Base-by-base conservation (phyloP, 2,888 invertebrate species). In the Lasioglossum marginatum region DNA sequence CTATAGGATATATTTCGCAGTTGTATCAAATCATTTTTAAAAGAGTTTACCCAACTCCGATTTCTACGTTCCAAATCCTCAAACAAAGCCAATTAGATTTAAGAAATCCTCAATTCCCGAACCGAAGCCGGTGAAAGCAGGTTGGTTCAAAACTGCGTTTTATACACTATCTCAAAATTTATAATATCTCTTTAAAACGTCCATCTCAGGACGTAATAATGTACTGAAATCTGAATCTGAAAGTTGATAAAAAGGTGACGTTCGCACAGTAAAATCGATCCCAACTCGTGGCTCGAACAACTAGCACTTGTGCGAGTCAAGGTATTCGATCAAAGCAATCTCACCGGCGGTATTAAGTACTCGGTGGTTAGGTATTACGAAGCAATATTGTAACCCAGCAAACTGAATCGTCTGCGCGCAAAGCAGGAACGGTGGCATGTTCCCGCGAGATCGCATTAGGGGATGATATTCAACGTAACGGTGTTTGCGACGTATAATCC, bases 401-500 rank as follows among this genome's bases (percentile, higher is more conserved):
- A 48, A 81, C 31, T 48, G 31, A 78, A 82, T 78, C 45, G 77
- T 73, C 23, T 60, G 31, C 60, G 31, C 27, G 73, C 48, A 73
- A 77, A 23, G 19, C 68, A 31, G 45, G 48, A 45, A 34, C 48
- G 48, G 40, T 52, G 77, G 79, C 77, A 74, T 85, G 34, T 77
- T 73, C 77, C 63, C 66, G 40, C 40, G 70, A 76, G 31, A 70
- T 73, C 78, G 82, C 52, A 82, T 84, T 83, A 84, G 74, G 78
- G 83, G 83, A 79, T 83, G 81, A 81, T 82, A 82, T 87, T 57
- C 84, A 68, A 37, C 66, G 82, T 74, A 79, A 77, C 76, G 37
- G 40, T 74, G 74, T 83, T 57, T 71, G 76, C 73, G 45, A 34
- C 37, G 72, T 52, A 73, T 66, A 77, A 71, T 79, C 78, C 63